These are phyloP conservation scores for Esox lucius DNA, from an alignment of 2,797 vertebrate genomes.

Conservation along the genomic window DNA sequence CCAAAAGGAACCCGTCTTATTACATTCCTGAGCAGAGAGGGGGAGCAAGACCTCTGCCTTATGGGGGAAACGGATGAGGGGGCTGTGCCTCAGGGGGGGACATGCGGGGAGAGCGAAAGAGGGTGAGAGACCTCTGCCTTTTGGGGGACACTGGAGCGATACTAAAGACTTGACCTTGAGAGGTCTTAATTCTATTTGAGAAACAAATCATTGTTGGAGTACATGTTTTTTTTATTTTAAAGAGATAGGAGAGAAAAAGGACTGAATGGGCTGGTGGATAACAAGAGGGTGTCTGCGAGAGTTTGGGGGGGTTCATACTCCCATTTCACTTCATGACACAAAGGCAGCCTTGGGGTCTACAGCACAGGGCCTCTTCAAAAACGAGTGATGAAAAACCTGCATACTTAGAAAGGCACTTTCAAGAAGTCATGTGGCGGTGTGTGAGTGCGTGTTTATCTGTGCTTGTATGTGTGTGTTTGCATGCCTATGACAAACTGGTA, in stretches of 20 bases:
- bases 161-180: conserved; percentile 49
- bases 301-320: background rate
- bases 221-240: conserved; percentile 6
- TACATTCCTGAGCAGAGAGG: conserved; percentile 82
- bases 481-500: conserved; percentile 5
- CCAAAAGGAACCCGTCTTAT: conserved; percentile 83
- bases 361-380: conserved; percentile 23
- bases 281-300: conserved; percentile 43
- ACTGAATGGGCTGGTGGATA: conserved; percentile 56
- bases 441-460: conserved; percentile 13
- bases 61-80: conserved; percentile 55
- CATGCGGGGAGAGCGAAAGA: background rate
- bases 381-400: background rate
- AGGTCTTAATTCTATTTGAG: conserved; percentile 48
- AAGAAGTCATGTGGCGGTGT: background rate
- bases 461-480: background rate
- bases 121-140: conserved; percentile 20
- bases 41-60: conserved; percentile 73
- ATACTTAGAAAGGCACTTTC: background rate
- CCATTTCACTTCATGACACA: conserved; percentile 49
- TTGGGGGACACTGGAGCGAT: no score
- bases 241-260: conserved; percentile 20
- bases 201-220: conserved; percentile 34
- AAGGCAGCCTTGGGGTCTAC: conserved; percentile 31
- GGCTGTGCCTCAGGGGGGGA: background rate